These are phyloP conservation scores for Hydrolagus colliei DNA, from an alignment of 2,797 vertebrate species.

Conservation along the genomic window DNA sequence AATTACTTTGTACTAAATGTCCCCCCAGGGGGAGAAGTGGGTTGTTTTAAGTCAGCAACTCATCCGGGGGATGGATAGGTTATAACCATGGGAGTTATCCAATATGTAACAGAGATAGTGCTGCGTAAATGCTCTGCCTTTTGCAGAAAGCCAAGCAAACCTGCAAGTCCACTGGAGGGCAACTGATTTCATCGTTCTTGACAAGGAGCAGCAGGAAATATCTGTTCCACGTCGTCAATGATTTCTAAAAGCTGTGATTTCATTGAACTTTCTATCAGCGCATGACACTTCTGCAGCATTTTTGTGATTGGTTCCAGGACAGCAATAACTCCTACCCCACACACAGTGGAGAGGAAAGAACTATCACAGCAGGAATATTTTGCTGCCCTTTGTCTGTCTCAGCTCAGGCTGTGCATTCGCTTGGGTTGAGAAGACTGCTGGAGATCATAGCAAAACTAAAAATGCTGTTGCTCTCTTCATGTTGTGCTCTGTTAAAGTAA, in stretches of 20 bases:
- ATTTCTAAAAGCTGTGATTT: slow-evolving; percentile 1
- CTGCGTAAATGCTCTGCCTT: neutral
- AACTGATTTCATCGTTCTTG: neutral
- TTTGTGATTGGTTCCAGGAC: neutral
- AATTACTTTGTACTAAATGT: too few relatives aligned
- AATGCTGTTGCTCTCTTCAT: neutral
- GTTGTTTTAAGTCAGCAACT: too few relatives aligned
- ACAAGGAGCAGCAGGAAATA: neutral
- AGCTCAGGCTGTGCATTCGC: neutral
- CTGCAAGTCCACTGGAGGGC: slow-evolving; percentile 11
- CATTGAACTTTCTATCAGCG: neutral
- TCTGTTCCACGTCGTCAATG: neutral
- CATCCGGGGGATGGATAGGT: too few relatives aligned
- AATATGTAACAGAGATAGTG: neutral
- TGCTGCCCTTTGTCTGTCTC: neutral
- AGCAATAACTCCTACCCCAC: neutral
- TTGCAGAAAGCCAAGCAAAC: neutral
- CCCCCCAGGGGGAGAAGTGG: too few relatives aligned
- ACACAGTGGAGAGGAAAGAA: neutral
- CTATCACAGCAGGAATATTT: neutral
- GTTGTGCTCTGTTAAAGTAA: neutral
- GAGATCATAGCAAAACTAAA: neutral
- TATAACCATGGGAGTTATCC: neutral
- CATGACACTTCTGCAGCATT: neutral
- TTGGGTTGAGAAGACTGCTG: neutral